Evolutionary conservation across 2,888 invertebrate genomes (phyloP), one percentile per base, ranked within the genome.

Genomic region (Cerastis rubricosa): DNA sequence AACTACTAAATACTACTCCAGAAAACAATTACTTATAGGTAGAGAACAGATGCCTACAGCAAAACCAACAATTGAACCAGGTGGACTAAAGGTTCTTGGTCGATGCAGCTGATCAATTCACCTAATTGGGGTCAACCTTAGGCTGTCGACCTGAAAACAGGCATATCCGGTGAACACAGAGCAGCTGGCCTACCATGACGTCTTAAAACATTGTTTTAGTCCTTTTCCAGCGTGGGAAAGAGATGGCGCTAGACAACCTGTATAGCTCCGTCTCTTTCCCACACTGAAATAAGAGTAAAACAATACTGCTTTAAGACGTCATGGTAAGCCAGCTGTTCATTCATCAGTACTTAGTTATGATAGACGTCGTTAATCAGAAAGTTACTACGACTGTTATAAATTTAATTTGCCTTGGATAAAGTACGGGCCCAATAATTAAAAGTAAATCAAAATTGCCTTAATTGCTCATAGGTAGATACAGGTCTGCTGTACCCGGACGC

Each of bases 401-500:
- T 69, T 49, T 47, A 69, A 82, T 69, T 72, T 76, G 78, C 61
- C 63, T 65, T 71, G 17, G 12, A 59, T 71, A 65, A 35, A 79
- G 80, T 51, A 54, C 54, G 25, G 63, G n/a, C 22, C 54, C 6
- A 59, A 54, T 70, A 70, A 80, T 83, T 80, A 80, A 78, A 83
- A 80, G 25, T 70, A 71, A 80, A 80, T 81, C 69, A 76, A 65
- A 68, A 49, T 81, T 43, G 71, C 71, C 82, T 83, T 85, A 81
- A 85, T 81, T 76, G 65, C 68, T 70, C 14, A 25, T 19, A 79
- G 43, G 35, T 67, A 80, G 17, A 22, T 54, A 35, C 14, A 47
- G 49, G n/a, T 76, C 51, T 40, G 19, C 12, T 29, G 54, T 64
- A 86, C 86, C 86, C 86, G 84, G 84, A 84, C 76, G 40, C 63